Evolutionary conservation across 30 jellyfish, hydroid and myxozoan genomes (phyloP).

Genomic region (Aurelia aurita complex sp. Pacific): DNA sequence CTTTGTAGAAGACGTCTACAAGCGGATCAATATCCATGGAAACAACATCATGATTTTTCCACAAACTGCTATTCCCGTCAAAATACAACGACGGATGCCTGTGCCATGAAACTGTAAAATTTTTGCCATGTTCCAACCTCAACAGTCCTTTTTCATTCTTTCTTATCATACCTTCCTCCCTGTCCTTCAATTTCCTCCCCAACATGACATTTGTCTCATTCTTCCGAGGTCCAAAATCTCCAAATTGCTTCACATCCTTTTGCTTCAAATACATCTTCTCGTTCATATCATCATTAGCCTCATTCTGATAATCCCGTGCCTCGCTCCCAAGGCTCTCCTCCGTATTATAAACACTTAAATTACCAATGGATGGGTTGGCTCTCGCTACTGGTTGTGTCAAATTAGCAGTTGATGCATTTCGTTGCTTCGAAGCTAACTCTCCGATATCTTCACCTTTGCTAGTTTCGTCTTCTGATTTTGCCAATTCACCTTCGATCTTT

Average conservation of each 20-base stretch:
- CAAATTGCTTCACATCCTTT: not conserved
- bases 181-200: not conserved
- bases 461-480: slow-evolving; percentile 3
- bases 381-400: slow-evolving; percentile 6
- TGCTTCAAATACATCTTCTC: not conserved
- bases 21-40: slow-evolving; percentile 64
- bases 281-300: not conserved
- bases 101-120: not conserved
- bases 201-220: not conserved
- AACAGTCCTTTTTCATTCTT: not conserved
- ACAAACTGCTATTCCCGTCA: slow-evolving; percentile 60
- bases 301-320: slow-evolving; percentile 2
- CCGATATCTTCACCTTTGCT: slow-evolving; percentile 39
- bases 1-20: slow-evolving; percentile 48
- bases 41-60: slow-evolving; percentile 63
- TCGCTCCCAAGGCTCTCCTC: slow-evolving; percentile 40
- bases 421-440: slow-evolving; percentile 2
- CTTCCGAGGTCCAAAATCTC: not conserved
- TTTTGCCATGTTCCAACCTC: not conserved
- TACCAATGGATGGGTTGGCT: not conserved
- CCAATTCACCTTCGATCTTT: slow-evolving; percentile 51
- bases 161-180: not conserved
- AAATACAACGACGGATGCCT: slow-evolving; percentile 36
- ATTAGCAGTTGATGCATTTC: not conserved
- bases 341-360: slow-evolving; percentile 23